These are phyloP conservation scores for Vanessa atalanta DNA, from an alignment of 1,140 invertebrate species.

Conservation along the genomic window DNA sequence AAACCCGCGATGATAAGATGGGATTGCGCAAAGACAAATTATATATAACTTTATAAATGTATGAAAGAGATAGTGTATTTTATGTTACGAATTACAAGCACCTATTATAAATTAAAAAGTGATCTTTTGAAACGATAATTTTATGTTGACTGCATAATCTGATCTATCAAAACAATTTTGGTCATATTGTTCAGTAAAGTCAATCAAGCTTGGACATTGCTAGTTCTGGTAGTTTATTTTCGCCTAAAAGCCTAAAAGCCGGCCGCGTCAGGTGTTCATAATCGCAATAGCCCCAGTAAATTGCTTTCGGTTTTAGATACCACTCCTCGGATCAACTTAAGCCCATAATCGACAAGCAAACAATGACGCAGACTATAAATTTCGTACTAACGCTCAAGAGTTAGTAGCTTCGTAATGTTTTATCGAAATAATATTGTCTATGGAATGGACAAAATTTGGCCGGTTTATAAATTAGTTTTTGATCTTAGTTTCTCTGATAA, in stretches of 20 bases:
- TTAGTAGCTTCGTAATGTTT: not conserved
- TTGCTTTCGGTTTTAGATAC: conserved; percentile 30
- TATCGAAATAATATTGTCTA: too few species aligned
- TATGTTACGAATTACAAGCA: too few species aligned
- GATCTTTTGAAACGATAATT: not conserved
- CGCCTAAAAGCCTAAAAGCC: conserved; percentile 20
- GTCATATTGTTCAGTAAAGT: not conserved
- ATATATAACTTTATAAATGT: too few species aligned
- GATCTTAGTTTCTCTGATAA: too few species aligned
- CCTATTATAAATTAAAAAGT: too few species aligned
- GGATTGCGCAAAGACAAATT: too few species aligned
- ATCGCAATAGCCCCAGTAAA: conserved; percentile 36
- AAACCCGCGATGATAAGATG: too few species aligned
- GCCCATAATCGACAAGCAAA: conserved; percentile 1
- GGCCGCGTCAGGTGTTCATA: conserved; percentile 34
- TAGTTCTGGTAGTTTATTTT: conserved; percentile 11
- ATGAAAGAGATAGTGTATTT: too few species aligned
- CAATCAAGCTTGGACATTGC: conserved; percentile 8
- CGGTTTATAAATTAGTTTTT: too few species aligned
- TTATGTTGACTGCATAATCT: not conserved
- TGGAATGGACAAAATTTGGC: too few species aligned
- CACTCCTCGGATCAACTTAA: not conserved
- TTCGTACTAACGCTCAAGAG: not conserved
- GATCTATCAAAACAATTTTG: not conserved
- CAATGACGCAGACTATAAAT: not conserved